Evolutionary conservation across 2,113 vertebrate genomes (phyloP).

Genomic region (Irena cyanogastra): DNA sequence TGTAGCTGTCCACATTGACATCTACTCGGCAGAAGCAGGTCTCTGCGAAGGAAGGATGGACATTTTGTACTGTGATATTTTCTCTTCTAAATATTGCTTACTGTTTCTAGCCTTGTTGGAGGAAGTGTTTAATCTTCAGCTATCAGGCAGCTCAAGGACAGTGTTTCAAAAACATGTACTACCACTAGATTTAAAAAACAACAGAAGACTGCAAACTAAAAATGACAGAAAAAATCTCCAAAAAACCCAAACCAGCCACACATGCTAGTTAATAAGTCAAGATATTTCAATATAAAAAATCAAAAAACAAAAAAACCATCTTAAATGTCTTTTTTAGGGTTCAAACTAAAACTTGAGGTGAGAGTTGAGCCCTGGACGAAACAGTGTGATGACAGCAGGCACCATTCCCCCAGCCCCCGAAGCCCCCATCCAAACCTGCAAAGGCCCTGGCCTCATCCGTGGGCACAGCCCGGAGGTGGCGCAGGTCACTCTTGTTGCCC

Average conservation of each 20-base stretch:
- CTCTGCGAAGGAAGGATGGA: background rate
- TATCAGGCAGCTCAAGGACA: constrained; percentile 20
- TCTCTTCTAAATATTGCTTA: background rate
- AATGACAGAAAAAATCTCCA: background rate
- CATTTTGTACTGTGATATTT: background rate
- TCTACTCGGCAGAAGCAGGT: background rate
- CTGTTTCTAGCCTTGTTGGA: background rate
- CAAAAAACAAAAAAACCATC: background rate
- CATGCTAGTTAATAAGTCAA: background rate
- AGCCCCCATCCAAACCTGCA: constrained; percentile 71
- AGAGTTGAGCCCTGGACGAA: background rate
- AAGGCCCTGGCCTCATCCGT: constrained; percentile 92
- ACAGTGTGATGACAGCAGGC: background rate
- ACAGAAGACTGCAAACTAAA: background rate
- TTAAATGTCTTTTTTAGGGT: background rate
- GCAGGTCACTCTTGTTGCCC: constrained; percentile 95
- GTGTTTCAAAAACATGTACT: background rate
- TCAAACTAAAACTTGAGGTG: background rate
- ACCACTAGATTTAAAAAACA: background rate
- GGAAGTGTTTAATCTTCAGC: background rate
- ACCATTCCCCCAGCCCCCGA: background rate
- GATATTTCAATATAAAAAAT: background rate
- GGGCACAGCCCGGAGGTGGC: constrained; percentile 90
- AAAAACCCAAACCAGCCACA: background rate
- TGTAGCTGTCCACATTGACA: background rate